These are phyloP conservation scores for Germaria angustata DNA, from an alignment of 2,888 invertebrate genomes.

Conservation along the genomic window DNA sequence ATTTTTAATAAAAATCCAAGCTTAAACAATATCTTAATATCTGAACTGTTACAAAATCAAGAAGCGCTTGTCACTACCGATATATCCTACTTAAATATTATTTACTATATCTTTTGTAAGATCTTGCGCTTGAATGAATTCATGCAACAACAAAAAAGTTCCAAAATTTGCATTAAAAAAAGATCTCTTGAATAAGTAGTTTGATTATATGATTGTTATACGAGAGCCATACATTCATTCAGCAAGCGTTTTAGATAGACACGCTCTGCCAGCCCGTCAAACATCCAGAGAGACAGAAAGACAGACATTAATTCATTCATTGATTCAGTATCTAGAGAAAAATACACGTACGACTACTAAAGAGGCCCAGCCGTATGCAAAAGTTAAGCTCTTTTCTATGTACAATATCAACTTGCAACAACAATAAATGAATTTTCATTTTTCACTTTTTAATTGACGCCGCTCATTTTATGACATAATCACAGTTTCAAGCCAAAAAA, in stretches of 20 bases:
- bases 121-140: conserved; percentile 55
- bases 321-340: conserved; percentile 8
- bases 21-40: no score
- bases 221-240: conserved; percentile 25
- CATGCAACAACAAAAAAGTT: conserved; percentile 26
- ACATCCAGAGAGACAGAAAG: background rate
- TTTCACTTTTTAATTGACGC: conserved; percentile 62
- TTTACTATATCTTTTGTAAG: conserved; percentile 30
- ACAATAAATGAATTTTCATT: conserved; percentile 56
- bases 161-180: conserved; percentile 22
- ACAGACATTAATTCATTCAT: conserved; percentile 39
- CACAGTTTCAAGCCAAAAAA: conserved; percentile 41
- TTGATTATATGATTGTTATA: conserved; percentile 21
- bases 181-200: background rate
- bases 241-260: background rate
- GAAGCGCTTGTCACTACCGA: background rate
- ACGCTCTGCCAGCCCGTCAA: background rate
- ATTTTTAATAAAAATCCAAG: no score
- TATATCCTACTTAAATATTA: background rate
- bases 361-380: conserved; percentile 42
- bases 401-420: conserved; percentile 24
- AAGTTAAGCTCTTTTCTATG: conserved; percentile 31
- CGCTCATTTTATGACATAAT: conserved; percentile 66
- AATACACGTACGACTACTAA: no score
- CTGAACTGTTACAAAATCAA: no score